These are phyloP conservation scores for Ceratoteleas bidentatus DNA, from an alignment of 1,140 invertebrate species.

Conservation along the genomic window DNA sequence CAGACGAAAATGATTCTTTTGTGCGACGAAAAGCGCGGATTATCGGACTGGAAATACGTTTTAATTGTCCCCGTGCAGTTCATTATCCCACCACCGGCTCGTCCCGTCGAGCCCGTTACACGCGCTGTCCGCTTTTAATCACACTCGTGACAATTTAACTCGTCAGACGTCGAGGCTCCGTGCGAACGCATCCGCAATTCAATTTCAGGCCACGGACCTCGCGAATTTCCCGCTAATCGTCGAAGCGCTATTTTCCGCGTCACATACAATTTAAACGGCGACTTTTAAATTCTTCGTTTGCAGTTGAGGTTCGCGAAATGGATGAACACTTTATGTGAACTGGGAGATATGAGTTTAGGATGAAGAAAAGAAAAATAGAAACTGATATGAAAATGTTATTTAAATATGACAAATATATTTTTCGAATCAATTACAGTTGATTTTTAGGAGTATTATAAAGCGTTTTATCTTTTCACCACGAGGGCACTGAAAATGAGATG, in stretches of 20 bases:
- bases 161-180: conserved; percentile 8
- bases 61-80: conserved; percentile 47
- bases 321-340: too few relatives aligned
- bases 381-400: too few relatives aligned
- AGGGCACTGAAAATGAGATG: too few relatives aligned
- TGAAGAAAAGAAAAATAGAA: too few relatives aligned
- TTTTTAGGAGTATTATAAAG: too few relatives aligned
- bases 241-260: not conserved
- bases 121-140: conserved; percentile 33
- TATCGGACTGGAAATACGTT: conserved; percentile 49
- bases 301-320: too few relatives aligned
- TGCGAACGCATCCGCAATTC: conserved; percentile 1
- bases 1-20: conserved; percentile 57
- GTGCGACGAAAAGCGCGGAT: conserved; percentile 30
- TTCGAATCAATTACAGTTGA: too few relatives aligned
- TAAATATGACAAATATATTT: too few relatives aligned
- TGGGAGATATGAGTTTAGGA: too few relatives aligned
- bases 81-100: conserved; percentile 33
- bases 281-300: too few relatives aligned
- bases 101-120: conserved; percentile 31
- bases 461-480: too few relatives aligned
- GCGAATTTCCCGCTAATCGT: not conserved
- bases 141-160: conserved; percentile 24
- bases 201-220: not conserved
- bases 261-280: too few relatives aligned